These are phyloP conservation scores for Eulemur coronatus DNA, from an alignment of 2,797 vertebrate genomes.

Conservation along the genomic window DNA sequence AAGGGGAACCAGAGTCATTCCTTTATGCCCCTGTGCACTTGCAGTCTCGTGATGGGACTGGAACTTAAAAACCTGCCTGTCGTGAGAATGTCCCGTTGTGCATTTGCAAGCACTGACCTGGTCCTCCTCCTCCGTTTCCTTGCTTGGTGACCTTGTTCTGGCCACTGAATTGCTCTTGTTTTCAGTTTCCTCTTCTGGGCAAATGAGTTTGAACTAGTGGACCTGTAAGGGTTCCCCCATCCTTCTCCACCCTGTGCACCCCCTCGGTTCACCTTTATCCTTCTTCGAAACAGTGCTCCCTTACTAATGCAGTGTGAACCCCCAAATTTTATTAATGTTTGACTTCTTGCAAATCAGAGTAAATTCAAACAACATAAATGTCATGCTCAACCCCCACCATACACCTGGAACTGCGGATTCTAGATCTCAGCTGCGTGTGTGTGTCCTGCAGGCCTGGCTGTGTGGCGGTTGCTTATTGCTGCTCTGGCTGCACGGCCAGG, in stretches of 20 bases:
- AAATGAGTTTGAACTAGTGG: too few relatives aligned
- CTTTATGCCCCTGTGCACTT: too few relatives aligned
- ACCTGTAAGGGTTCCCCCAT: too few relatives aligned
- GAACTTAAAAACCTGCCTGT: neutral
- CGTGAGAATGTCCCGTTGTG: rapidly evolving
- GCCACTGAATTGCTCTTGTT: rapidly evolving
- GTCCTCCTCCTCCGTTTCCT: rapidly evolving
- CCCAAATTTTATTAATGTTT: too few relatives aligned
- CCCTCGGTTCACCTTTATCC: neutral
- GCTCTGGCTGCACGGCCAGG: rapidly evolving
- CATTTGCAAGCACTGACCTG: neutral
- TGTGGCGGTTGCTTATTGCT: rapidly evolving
- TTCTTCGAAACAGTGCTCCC: neutral
- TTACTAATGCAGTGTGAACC: neutral
- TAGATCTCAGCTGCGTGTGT: rapidly evolving
- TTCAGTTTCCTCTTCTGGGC: neutral
- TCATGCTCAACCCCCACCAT: rapidly evolving
- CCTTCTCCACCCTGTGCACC: too few relatives aligned
- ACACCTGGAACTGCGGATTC: rapidly evolving
- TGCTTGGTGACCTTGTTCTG: neutral
- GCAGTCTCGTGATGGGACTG: too few relatives aligned
- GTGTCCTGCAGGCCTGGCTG: rapidly evolving
- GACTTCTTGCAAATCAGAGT: neutral
- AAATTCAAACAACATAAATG: neutral
- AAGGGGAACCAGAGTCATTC: neutral